Evolutionary conservation across 1,140 invertebrate genomes (phyloP).

Genomic region (Dinothrombium tinctorium): DNA sequence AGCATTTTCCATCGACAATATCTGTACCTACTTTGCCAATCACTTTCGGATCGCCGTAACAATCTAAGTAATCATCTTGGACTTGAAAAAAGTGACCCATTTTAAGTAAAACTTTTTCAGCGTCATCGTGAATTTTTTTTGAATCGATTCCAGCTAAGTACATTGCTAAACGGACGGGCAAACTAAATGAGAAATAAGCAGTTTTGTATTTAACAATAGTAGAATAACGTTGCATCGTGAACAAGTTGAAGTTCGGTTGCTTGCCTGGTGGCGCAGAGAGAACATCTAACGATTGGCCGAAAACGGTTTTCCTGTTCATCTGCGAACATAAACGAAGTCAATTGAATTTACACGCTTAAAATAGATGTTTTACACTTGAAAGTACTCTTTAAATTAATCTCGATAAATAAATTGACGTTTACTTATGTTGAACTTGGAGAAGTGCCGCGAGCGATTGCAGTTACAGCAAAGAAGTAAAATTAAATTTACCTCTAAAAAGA

Average conservation of each 20-base stretch:
- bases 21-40: slow-evolving; percentile 34
- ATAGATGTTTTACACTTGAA: not conserved
- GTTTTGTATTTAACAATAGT: slow-evolving; percentile 87
- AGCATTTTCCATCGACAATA: slow-evolving; percentile 31
- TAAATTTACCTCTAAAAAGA: slow-evolving; percentile 50
- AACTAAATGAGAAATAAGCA: slow-evolving; percentile 47
- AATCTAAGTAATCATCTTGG: slow-evolving; percentile 38
- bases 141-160: slow-evolving; percentile 32
- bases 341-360: not conserved
- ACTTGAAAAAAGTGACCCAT: slow-evolving; percentile 96
- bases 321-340: not conserved
- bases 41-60: slow-evolving; percentile 26
- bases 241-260: slow-evolving; percentile 26
- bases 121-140: slow-evolving; percentile 23
- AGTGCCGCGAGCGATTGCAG: not conserved
- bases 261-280: slow-evolving; percentile 21
- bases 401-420: no score
- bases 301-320: slow-evolving; percentile 24
- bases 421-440: no score
- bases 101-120: slow-evolving; percentile 62
- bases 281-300: slow-evolving; percentile 29
- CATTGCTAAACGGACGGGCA: slow-evolving; percentile 56
- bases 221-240: slow-evolving; percentile 52
- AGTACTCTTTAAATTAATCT: not conserved
- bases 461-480: not conserved